Evolutionary conservation across 2,797 vertebrate genomes (phyloP).

Genomic region (Poeciliopsis turneri): DNA sequence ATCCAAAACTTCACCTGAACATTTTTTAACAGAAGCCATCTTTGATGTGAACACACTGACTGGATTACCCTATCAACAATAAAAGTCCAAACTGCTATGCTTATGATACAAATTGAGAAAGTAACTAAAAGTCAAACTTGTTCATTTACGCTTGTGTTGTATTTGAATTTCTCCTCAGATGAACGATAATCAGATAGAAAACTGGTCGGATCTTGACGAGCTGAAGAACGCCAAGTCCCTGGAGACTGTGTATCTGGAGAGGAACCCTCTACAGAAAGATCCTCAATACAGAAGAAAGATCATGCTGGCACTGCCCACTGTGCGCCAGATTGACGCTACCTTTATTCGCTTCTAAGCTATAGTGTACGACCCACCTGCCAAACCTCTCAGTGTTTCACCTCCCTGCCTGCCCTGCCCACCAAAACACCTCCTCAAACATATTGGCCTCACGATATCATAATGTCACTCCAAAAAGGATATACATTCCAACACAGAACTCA

Average conservation of each 20-base stretch:
- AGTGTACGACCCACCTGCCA: slow-evolving; percentile 38
- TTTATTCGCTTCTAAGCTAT: slow-evolving; percentile 93
- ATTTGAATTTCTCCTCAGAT: slow-evolving; percentile 81
- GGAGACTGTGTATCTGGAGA: slow-evolving; percentile 96
- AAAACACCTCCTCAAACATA: slow-evolving; percentile 38
- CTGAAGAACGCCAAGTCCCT: slow-evolving; percentile 91
- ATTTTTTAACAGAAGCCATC: neutral
- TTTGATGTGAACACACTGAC: neutral
- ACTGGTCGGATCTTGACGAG: slow-evolving; percentile 97
- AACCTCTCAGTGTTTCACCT: slow-evolving; percentile 54
- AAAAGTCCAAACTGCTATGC: neutral
- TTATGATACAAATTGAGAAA: neutral
- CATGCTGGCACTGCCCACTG: slow-evolving; percentile 93
- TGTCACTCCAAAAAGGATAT: slow-evolving; percentile 36
- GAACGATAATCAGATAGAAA: slow-evolving; percentile 97
- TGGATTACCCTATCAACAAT: neutral
- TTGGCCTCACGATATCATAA: slow-evolving; percentile 48
- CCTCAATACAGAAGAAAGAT: slow-evolving; percentile 98
- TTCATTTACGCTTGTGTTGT: neutral
- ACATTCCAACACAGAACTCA: slow-evolving; percentile 59
- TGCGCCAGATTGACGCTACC: slow-evolving; percentile 97
- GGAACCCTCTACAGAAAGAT: slow-evolving; percentile 96
- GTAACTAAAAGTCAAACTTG: neutral
- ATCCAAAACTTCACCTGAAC: neutral
- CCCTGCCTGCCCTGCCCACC: slow-evolving; percentile 27